Evolutionary conservation across 2,113 vertebrate genomes (phyloP).

Genomic region (Megalops atlanticus): DNA sequence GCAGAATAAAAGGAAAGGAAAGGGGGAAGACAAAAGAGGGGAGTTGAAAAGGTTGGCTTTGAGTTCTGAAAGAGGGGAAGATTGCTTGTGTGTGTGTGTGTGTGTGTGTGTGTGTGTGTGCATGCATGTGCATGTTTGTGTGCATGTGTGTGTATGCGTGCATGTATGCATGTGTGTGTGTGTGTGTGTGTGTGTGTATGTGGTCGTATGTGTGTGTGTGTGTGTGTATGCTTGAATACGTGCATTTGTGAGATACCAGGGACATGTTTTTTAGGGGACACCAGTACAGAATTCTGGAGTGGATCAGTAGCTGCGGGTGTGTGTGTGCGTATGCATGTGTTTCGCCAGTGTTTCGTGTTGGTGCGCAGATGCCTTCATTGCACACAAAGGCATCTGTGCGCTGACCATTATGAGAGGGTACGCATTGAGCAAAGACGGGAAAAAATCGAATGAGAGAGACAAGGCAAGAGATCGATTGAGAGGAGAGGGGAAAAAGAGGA

Average conservation of each 20-base stretch:
- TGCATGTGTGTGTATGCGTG: neutral
- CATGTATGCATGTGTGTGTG: neutral
- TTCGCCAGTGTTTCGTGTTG: constrained; percentile 34
- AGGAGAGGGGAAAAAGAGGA: too few species aligned
- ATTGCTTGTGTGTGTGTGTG: too few species aligned
- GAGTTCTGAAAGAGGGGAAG: constrained; percentile 31
- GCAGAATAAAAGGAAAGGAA: constrained; percentile 29
- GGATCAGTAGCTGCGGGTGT: neutral
- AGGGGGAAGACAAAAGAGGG: constrained; percentile 22
- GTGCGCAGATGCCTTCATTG: neutral
- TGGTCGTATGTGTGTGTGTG: neutral
- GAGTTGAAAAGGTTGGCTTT: constrained; percentile 31
- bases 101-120: neutral
- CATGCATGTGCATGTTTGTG: neutral
- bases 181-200: too few species aligned
- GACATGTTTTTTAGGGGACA: too few species aligned
- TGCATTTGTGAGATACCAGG: too few species aligned
- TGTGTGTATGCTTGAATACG: too few species aligned
- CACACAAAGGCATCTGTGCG: neutral
- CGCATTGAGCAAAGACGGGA: neutral
- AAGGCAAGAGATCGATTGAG: neutral
- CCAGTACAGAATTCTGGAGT: too few species aligned
- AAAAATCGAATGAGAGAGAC: neutral
- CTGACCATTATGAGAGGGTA: neutral
- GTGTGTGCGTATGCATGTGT: constrained; percentile 22